Conservation (phyloP, 2,113 vertebrate genomes). For the Prunella himalayana region DNA sequence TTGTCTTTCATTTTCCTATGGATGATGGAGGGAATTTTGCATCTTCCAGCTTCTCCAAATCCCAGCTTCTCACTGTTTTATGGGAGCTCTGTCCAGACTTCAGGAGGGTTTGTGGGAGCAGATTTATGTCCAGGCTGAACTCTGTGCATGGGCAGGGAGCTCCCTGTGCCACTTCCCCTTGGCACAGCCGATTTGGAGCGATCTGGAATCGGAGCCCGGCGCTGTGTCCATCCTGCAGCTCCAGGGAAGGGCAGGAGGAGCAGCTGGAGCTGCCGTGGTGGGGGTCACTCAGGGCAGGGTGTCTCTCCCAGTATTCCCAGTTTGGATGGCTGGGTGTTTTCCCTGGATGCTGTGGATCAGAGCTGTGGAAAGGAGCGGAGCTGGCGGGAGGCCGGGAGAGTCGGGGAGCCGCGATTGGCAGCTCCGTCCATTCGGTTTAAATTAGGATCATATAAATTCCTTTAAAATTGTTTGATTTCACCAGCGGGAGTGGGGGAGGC, state of each 20-base stretch:
- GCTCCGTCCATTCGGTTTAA: not conserved
- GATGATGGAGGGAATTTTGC: not conserved
- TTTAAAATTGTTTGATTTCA: slow-evolving; percentile 36
- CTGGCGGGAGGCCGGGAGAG: slow-evolving; percentile 7
- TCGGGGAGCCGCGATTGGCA: not conserved
- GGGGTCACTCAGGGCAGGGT: not conserved
- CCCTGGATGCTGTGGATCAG: not conserved
- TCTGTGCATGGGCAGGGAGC: not conserved
- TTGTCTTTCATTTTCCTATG: not conserved
- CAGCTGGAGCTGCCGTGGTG: not conserved
- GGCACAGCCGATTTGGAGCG: accelerated
- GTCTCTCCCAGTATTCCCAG: not conserved
- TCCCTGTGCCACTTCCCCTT: accelerated
- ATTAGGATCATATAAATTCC: slow-evolving; percentile 42
- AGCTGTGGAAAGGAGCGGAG: not conserved
- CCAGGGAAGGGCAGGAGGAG: accelerated
- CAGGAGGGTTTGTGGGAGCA: not conserved
- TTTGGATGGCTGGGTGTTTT: accelerated
- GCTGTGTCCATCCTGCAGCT: not conserved
- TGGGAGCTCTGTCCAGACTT: not conserved
- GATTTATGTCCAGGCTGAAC: accelerated
- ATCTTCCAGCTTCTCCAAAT: not conserved
- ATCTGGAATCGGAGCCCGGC: accelerated
- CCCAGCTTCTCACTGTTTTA: not conserved
- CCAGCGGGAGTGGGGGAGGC: not conserved